Evolutionary conservation across 2,113 vertebrate species (phyloP).

Genomic region (Perccottus glenii): DNA sequence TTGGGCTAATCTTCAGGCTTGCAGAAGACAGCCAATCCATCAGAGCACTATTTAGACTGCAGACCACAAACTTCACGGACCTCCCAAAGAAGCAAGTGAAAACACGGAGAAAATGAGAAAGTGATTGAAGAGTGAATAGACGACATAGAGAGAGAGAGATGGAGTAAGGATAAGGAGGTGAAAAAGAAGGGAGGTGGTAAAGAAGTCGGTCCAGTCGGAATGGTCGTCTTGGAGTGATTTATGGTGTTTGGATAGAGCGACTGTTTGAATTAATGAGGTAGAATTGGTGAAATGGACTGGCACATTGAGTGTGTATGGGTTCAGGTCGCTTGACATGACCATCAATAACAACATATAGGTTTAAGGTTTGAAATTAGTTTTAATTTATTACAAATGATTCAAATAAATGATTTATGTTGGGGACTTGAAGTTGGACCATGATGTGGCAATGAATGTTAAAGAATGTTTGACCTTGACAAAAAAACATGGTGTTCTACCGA

Average conservation of each 20-base stretch:
- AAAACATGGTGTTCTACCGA: neutral
- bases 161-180: slow-evolving; percentile 49
- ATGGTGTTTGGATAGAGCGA: slow-evolving; percentile 70
- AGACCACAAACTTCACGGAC: slow-evolving; percentile 57
- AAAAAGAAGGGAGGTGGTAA: slow-evolving; percentile 29
- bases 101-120: slow-evolving; percentile 33
- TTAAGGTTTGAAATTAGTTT: slow-evolving; percentile 55
- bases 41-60: slow-evolving; percentile 62
- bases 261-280: slow-evolving; percentile 67
- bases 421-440: neutral
- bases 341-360: slow-evolving; percentile 54
- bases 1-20: slow-evolving; percentile 75
- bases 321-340: slow-evolving; percentile 47
- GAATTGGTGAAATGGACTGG: slow-evolving; percentile 61
- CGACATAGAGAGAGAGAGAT: slow-evolving; percentile 57
- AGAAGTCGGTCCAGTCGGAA: slow-evolving; percentile 54
- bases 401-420: slow-evolving; percentile 42
- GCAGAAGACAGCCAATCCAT: slow-evolving; percentile 73
- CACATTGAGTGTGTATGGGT: neutral
- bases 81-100: slow-evolving; percentile 47
- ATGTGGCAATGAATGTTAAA: slow-evolving; percentile 29
- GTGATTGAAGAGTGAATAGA: slow-evolving; percentile 55
- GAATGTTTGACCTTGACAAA: slow-evolving; percentile 37
- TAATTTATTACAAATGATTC: slow-evolving; percentile 36
- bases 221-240: slow-evolving; percentile 64